Base-by-base conservation (phyloP, 2,113 vertebrate species). In the Rhinoptilus africanus region DNA sequence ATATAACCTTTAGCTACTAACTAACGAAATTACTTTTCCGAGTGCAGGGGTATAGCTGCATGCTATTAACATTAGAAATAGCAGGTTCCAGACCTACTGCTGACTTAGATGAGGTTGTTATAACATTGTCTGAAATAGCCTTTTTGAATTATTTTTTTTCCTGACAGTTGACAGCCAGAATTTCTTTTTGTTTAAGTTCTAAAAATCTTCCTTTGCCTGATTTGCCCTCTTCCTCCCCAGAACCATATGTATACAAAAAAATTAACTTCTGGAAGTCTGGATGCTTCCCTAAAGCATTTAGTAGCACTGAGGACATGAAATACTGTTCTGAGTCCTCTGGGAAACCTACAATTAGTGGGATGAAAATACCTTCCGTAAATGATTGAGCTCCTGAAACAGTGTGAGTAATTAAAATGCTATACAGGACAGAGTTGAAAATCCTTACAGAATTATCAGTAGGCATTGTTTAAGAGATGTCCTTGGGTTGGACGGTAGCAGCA, bases 381-480 rank as follows among this genome's bases (percentile, higher is more conserved):
- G 81, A 94, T 69, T 95, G 89, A 94, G 89, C 76, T 95, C 41
- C 47, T 90, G 92, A 93, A 96, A 89, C 73, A 74, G 45, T 45
- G 72, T 2, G 20, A 89, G 78, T 74, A 95, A 96, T 97, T 96
- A 93, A 90, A 83, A 85, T 92, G 67, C 79, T 93, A 54, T 62
- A 79, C 74, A 86, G 84, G 87, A 82, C 73, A 84, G 81, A 96
- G 78, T 66, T 82, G 92, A 92, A 95, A 95, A 97, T 97, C 92
- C 92, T 86, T 57, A n/a, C 50, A 72, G 95, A 95, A 97, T 97
- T 97, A 97, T 92, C 92, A 81, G 67, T 32, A 88, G 74, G 34
- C 45, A 85, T 91, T 97, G 93, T 97, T 93, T 89, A 71, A 74
- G 88, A 77, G 39, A 63, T 50, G 88, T 93, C 86, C 68, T 93